phyloP scores from a whole-genome alignment of 1,140 invertebrate genomes.

The Notospermus geniculatus region DNA sequence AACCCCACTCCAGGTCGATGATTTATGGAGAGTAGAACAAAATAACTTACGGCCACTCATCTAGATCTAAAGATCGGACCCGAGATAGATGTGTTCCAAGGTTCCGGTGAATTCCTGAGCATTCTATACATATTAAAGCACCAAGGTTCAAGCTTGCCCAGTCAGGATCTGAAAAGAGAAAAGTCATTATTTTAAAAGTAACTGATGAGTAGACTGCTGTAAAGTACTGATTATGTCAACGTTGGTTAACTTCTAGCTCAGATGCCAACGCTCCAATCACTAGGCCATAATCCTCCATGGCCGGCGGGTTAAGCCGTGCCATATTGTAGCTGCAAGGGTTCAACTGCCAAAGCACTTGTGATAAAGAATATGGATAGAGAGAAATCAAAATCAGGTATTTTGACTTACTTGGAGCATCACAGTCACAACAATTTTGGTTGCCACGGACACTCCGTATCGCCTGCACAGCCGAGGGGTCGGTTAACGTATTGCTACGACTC shows the following conservation, averaged over 20 bases:
- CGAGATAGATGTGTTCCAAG: conserved; percentile 94
- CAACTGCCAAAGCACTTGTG: too few species aligned
- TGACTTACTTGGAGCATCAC: conserved; percentile 82
- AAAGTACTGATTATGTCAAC: too few species aligned
- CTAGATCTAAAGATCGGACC: conserved; percentile 90
- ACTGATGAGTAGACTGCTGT: too few species aligned
- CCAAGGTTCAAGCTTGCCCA: conserved; percentile 98
- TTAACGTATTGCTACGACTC: conserved; percentile 61
- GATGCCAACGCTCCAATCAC: too few species aligned
- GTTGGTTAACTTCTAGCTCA: too few species aligned
- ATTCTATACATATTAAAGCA: conserved; percentile 95
- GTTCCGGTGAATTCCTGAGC: conserved; percentile 95
- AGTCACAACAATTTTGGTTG: conserved; percentile 90
- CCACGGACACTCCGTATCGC: conserved; percentile 68
- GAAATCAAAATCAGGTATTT: too few species aligned
- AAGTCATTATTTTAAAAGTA: conserved; percentile 7
- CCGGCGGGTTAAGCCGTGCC: too few species aligned
- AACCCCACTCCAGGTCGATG: too few species aligned
- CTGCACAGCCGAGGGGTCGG: conserved; percentile 50
- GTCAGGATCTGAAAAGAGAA: conserved; percentile 76
- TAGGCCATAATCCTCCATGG: too few species aligned
- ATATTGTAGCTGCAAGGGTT: too few species aligned
- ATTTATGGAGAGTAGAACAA: too few species aligned
- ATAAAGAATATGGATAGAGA: too few species aligned
- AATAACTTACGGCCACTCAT: conserved; percentile 99